Evolutionary conservation across 2,113 vertebrate species (phyloP), one percentile per base, ranked within the genome.

Genomic region (Dolichallabes microphthalmus): DNA sequence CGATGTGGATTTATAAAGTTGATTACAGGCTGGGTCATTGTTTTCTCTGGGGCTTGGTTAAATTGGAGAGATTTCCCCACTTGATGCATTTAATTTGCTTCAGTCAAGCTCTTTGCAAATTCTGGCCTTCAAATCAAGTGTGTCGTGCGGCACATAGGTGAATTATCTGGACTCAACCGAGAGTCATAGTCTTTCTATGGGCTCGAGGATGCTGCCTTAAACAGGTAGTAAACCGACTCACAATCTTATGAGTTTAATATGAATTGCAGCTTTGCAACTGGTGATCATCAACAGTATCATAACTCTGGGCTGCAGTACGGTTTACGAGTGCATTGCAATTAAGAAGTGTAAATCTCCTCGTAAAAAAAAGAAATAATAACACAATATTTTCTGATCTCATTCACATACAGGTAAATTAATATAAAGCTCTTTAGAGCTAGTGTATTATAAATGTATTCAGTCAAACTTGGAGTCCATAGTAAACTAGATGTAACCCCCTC

Each of bases 381-480:
- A 27, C 25, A 76, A 9, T 19, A 77, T 77, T 77, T 57, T 57
- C 52, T 76, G 50, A 27, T 76, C 25, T 32, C 52, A 12, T 78
- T 78, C 30, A 78, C 30, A 32, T 79, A 58, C 55, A 60, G 14
- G 30, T 13, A 32, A 27, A 32, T 8, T 10, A 60, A 12, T 60
- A 13, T 39, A 60, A 93, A 93, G 90, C 91, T 91, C 90, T 93
- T 92, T 92, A 92, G 93, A 82, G 92, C 92, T 89, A 91, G 92
- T 92, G 90, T 91, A 93, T 90, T 89, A 93, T 87, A 91, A 91
- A 85, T 91, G 74, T 81, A 68, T 64, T 63, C 32, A 32, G 32
- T 82, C 75, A 32, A 68, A 87, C 89, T 88, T 90, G 85, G 90
- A 92, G 90, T 91, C 93, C 85, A 53, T 55, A 27, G 88, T 92